Base-by-base conservation (phyloP, 2,113 vertebrate species). In the Dicaeum eximium region DNA sequence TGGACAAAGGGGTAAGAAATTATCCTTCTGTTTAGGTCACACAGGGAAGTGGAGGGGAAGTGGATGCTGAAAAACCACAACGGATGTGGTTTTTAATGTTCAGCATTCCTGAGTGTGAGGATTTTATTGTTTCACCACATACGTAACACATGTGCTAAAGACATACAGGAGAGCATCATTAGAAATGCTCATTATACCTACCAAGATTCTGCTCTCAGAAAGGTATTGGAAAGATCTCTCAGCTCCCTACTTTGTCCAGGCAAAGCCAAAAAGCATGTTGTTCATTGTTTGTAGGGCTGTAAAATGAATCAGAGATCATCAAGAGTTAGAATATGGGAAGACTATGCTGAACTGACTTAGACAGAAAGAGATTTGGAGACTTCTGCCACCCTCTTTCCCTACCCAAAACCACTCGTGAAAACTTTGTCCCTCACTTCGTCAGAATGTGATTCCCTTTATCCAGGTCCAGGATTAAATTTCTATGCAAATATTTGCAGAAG, bases 1-100 rank as follows among this genome's bases (percentile, higher is more conserved):
- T 99, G 82, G 99, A 99, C 92, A 98, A 99, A 98, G 99, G 99
- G 98, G 99, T 99, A 97, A 98, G 99, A 96, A 81, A 91, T 84
- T 10, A 18, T 92, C 69, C 64, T 93, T 77, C 53, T 60, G 5
- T 24, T 90, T 44, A 78, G 40, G 71, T 83, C 71, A 48, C 71
- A 40, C 2, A 1, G 56, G 31, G 47, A 37, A 81, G 42, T 33
- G 70, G 61, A 22, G 88, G 81, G 56, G 53, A 87, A 85, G 60
- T 35, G 47, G 67, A 40, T 1, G 6, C 66, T 62, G 77, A 47
- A 74, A 44, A 90, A 35, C 37, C 72, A 21, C 3, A 3, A 16
- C 80, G 80, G 90, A 45, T 84, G 88, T 92, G 86, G 79, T 22
- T 80, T 74, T 86, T 84, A 75, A 37, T 28, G 40, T 24, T 90